Base-by-base conservation (phyloP, 2,888 invertebrate genomes). In the Euspilapteryx auroguttella region DNA sequence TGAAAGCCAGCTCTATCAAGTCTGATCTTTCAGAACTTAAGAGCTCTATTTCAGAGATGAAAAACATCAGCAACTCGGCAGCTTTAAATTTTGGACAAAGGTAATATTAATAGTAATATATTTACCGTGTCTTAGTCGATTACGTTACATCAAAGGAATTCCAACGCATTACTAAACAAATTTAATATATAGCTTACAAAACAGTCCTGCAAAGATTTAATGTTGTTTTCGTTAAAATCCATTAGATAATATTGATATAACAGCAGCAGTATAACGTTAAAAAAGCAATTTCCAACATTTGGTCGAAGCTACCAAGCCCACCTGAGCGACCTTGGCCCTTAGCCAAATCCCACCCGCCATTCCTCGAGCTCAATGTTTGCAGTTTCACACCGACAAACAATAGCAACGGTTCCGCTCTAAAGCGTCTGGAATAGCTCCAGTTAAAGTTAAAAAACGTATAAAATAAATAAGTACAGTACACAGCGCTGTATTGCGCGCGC, bases 21-120 rank as follows among this genome's bases (percentile, higher is more conserved):
- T 87, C 86, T 37, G 88, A 89, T 58, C 78, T 88, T 27, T 79
- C 82, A 34, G 87, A 88, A 52, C 79, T 92, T 37, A 86, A 91
- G 61, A 87, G 86, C 55, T 88, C 89, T 51, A 87, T 92, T 62
- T 86, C 88, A 35, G 90, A 91, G 75, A 90, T 92, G 84, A 90
- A 89, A n/a, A n/a, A n/a, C n/a, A n/a, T n/a, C n/a, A n/a, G n/a
- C n/a, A n/a, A n/a, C n/a, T n/a, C n/a, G 69, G 89, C 66, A 31
- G 64, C 68, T 33, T 54, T 66, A 42, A 71, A 66, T 44, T 69
- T 73, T 42, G 58, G 62, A 47, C 64, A 69, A 53, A 63, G 71
- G 73, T 73, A 37, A 12, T 21, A 32, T 38, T 36, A 38, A 30
- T 27, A 28, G 25, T 32, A 31, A 11, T 21, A 24, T 29, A 28